These are phyloP conservation scores for Catharus ustulatus DNA, from an alignment of 2,797 vertebrate genomes.

Conservation along the genomic window DNA sequence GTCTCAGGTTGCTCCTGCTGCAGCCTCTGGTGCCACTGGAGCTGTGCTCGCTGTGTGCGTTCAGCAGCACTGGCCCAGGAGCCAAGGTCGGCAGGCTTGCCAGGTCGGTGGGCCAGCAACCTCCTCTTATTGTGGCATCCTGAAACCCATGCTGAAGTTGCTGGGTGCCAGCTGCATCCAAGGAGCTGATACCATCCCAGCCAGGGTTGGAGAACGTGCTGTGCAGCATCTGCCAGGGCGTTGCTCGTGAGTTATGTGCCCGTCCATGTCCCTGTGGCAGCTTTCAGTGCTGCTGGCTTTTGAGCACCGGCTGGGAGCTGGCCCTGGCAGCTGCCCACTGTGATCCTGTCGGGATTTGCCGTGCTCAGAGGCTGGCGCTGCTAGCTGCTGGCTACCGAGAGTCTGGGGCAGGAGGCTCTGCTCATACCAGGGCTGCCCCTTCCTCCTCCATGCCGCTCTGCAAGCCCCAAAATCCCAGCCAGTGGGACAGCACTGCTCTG, in stretches of 20 bases:
- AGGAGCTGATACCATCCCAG: rapidly evolving
- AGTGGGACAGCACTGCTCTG: rapidly evolving
- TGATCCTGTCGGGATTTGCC: rapidly evolving
- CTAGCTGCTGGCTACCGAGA: rapidly evolving
- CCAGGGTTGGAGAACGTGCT: rapidly evolving
- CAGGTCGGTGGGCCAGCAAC: background rate
- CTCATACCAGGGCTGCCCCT: background rate
- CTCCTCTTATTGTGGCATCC: background rate
- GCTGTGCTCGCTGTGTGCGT: rapidly evolving
- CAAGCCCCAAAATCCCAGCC: background rate
- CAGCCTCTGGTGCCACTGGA: background rate
- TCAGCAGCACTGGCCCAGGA: rapidly evolving
- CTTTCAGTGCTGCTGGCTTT: background rate
- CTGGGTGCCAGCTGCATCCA: background rate
- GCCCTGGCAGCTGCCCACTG: background rate
- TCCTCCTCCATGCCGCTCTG: rapidly evolving
- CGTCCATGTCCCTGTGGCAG: rapidly evolving
- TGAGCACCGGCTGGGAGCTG: rapidly evolving
- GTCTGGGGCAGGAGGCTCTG: background rate
- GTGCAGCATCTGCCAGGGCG: rapidly evolving
- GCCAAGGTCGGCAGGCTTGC: background rate
- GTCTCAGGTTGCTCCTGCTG: background rate
- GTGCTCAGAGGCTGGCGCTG: background rate
- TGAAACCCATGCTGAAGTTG: background rate
- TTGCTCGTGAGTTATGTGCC: rapidly evolving